Percentiles rank a stretch among this genome's conserved stretches.
These are phyloP conservation scores for Eubasilissa splendida DNA, from an alignment of 2,888 invertebrate genomes.

Conservation along the genomic window DNA sequence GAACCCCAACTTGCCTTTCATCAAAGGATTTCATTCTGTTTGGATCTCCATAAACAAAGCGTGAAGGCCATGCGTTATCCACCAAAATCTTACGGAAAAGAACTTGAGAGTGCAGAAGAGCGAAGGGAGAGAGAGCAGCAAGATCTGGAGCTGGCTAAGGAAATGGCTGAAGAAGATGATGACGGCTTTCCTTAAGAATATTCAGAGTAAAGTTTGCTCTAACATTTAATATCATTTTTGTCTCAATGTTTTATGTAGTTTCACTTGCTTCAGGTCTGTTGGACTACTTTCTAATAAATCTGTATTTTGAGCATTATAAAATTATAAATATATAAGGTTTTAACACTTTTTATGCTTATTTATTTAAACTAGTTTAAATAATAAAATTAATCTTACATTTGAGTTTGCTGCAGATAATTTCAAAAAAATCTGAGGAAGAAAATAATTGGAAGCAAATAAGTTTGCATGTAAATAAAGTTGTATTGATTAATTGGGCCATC, in stretches of 20 bases:
- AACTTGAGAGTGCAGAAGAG: conserved; percentile 97
- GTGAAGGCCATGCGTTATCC: conserved; percentile 99
- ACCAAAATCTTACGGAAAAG: conserved; percentile 98
- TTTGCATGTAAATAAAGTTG: too few species aligned
- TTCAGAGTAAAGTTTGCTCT: neutral
- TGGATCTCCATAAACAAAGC: conserved; percentile 98
- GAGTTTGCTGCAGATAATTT: too few species aligned
- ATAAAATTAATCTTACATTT: too few species aligned
- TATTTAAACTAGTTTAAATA: neutral
- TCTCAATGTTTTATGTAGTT: conserved; percentile 9
- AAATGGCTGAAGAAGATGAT: conserved; percentile 99
- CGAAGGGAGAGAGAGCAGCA: conserved; percentile 96
- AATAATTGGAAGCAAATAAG: too few species aligned
- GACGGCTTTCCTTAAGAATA: conserved; percentile 80
- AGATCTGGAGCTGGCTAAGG: conserved; percentile 98
- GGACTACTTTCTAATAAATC: conserved; percentile 12
- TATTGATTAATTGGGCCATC: too few species aligned
- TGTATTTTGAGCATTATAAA: conserved; percentile 31
- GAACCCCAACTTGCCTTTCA: conserved; percentile 98
- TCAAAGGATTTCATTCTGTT: conserved; percentile 96
- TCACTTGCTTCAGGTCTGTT: neutral
- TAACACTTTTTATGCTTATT: neutral
- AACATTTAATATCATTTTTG: neutral
- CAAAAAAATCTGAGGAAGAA: too few species aligned
- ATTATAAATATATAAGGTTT: conserved; percentile 13